Evolutionary conservation across 2,113 vertebrate genomes (phyloP).

Genomic region (Tilapia sparmanii): DNA sequence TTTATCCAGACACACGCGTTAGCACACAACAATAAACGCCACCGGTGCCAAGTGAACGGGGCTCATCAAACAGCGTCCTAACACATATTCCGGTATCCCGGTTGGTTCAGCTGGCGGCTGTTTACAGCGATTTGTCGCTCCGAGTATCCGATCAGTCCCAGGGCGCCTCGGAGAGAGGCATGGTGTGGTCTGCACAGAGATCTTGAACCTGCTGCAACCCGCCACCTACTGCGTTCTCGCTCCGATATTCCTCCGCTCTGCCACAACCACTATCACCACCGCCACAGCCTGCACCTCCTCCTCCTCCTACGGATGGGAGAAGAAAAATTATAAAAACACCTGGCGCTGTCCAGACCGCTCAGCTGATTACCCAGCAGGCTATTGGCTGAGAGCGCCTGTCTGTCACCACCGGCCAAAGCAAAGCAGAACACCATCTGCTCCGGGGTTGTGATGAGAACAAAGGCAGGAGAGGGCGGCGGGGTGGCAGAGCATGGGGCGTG

Average conservation of each 20-base stretch:
- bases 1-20: constrained; percentile 28
- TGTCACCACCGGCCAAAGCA: constrained; percentile 59
- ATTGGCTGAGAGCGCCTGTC: constrained; percentile 75
- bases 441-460: constrained; percentile 73
- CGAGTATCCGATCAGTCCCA: constrained; percentile 40
- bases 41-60: neutral
- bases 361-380: constrained; percentile 75
- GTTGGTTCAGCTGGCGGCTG: neutral
- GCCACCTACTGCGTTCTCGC: constrained; percentile 12
- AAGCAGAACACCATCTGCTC: constrained; percentile 77
- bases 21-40: neutral
- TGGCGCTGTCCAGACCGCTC: constrained; percentile 80
- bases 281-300: constrained; percentile 33
- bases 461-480: constrained; percentile 60
- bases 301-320: constrained; percentile 50
- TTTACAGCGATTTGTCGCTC: constrained; percentile 5
- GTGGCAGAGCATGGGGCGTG: constrained; percentile 27
- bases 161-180: constrained; percentile 34
- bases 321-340: constrained; percentile 74
- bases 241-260: constrained; percentile 51
- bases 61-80: neutral
- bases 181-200: constrained; percentile 43
- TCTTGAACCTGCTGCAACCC: constrained; percentile 41
- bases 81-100: neutral
- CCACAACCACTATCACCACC: neutral